Percentiles rank a stretch among this genome's conserved stretches.
These are phyloP conservation scores for Telenomus remus DNA, from an alignment of 1,140 invertebrate species.

Conservation along the genomic window DNA sequence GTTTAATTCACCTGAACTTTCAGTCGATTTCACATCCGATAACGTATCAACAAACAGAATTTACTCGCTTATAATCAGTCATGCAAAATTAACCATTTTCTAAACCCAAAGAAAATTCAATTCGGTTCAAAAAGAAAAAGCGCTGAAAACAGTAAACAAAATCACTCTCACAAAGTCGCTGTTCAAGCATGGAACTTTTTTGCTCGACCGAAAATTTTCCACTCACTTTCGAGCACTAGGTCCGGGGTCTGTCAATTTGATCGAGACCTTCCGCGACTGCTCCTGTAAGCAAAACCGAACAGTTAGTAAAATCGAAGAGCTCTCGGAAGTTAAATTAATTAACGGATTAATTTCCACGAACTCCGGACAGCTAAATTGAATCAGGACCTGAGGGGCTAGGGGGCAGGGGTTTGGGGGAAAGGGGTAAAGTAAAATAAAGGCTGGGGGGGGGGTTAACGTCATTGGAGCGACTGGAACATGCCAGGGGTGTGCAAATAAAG, in stretches of 20 bases:
- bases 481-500: too few relatives aligned
- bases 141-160: too few relatives aligned
- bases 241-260: constrained; percentile 60
- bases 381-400: background rate
- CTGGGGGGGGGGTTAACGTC: background rate
- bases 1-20: too few relatives aligned
- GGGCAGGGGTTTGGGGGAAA: background rate
- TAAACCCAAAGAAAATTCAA: too few relatives aligned
- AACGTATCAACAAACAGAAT: too few relatives aligned
- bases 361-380: background rate
- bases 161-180: too few relatives aligned
- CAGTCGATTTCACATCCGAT: too few relatives aligned
- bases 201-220: background rate
- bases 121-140: too few relatives aligned
- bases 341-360: background rate
- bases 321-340: background rate
- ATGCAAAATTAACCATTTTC: too few relatives aligned
- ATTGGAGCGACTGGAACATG: constrained; percentile 7
- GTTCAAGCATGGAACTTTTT: too few relatives aligned
- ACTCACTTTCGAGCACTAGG: constrained; percentile 61
- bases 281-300: constrained; percentile 51
- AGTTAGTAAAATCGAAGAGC: constrained; percentile 3
- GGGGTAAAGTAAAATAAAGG: background rate
- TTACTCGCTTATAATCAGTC: too few relatives aligned
- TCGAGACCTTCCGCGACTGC: constrained; percentile 51